Base-by-base conservation (phyloP, 2,797 vertebrate species). In the Myotis vivesi region DNA sequence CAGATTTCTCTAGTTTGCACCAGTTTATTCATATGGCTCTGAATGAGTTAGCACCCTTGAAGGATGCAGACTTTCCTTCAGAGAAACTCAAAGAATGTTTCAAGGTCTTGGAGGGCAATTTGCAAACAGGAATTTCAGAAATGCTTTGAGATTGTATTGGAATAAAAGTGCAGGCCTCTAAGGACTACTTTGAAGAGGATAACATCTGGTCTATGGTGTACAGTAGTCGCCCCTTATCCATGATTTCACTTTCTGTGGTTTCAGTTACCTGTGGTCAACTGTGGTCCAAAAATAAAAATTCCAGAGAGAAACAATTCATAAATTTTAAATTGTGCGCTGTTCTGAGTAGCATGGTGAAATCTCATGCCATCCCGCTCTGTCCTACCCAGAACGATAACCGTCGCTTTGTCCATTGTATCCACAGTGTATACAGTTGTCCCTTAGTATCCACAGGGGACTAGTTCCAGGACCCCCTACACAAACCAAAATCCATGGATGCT, bases 71-170 rank as follows among this genome's bases (percentile, higher is more conserved):
- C 64, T 79, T 96, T 95, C 53, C 75, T 73, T 96, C 71, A 79
- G 75, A 87, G 92, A 89, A 87, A 89, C 75, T 80, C 38, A 71
- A 33, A 91, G 77, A 72, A 53, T 73, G n/a, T 80, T 88, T 66
- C 64, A 75, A 64, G 92, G 84, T 72, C 53, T 90, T 38, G 77
- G 81, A 92, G 91, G 83, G 87, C 44, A 83, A 3, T 89, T 95
- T 91, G 80, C 87, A 96, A 94, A 75, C 28, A 87, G 53, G n/a
- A 89, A 94, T 73, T 94, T 97, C 44, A 87, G 66, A 79, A 93
- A 62, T 95, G 83, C 71, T 85, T 90, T 92, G 72, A 92, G 73
- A 81, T 30, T 68, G 23, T 81, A 36, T 82, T 95, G 30, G 81
- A 87, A 88, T 92, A 90, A 86, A 91, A 66, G 57, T 77, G 19